These are phyloP conservation scores for Sisyra terminalis DNA, from an alignment of 2,888 invertebrate species.

Conservation along the genomic window DNA sequence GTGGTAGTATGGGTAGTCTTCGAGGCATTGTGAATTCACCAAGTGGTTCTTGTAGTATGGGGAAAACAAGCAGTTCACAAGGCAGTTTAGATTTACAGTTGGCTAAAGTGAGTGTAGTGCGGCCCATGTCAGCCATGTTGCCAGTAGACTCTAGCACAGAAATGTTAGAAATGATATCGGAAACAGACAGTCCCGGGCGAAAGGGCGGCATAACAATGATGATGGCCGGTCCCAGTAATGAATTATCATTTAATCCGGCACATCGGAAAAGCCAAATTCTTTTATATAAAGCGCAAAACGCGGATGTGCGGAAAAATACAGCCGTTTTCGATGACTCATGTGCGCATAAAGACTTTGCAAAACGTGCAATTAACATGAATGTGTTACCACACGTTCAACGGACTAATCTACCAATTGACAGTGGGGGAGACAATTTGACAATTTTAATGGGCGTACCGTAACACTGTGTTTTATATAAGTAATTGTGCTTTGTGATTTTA, in stretches of 20 bases:
- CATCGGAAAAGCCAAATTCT: conserved; percentile 45
- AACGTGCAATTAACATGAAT: conserved; percentile 47
- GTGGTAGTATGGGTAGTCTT: conserved; percentile 31
- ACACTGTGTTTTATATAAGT: background rate
- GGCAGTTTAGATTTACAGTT: conserved; percentile 27
- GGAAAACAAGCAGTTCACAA: conserved; percentile 19
- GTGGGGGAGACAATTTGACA: conserved; percentile 9
- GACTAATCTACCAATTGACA: conserved; percentile 19
- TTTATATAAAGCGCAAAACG: conserved; percentile 71
- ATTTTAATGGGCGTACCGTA: conserved; percentile 9
- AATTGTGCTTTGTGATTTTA: conserved; percentile 7
- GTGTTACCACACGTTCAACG: conserved; percentile 21
- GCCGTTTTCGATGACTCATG: conserved; percentile 39
- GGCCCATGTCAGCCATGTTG: conserved; percentile 27
- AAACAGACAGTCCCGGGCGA: conserved; percentile 31
- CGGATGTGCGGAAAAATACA: conserved; percentile 71
- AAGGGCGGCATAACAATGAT: conserved; percentile 22
- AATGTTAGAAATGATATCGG: conserved; percentile 43
- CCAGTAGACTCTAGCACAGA: conserved; percentile 34
- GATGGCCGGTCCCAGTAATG: conserved; percentile 22
- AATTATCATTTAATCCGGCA: conserved; percentile 25
- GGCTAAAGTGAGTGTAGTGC: conserved; percentile 30
- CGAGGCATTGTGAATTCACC: conserved; percentile 13
- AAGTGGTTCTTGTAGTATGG: conserved; percentile 16
- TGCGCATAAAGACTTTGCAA: conserved; percentile 57